These are phyloP conservation scores for Mesocricetus auratus DNA, from an alignment of 2,113 vertebrate species.

Conservation along the genomic window DNA sequence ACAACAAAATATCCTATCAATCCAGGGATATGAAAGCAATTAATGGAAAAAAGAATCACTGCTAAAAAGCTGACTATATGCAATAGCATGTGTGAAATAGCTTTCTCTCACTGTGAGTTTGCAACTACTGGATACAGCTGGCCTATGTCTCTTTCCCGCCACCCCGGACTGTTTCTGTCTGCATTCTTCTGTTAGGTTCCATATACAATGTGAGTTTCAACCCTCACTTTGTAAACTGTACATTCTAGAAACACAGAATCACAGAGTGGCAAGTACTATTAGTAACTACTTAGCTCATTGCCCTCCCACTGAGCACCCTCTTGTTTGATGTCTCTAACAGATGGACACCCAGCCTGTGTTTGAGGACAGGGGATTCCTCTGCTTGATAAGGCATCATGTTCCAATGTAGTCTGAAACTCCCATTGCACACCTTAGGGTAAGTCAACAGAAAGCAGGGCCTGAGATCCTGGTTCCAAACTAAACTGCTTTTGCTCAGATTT, in stretches of 20 bases:
- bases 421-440: not conserved
- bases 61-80: not conserved
- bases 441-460: not conserved
- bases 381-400: constrained; percentile 43
- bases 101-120: constrained; percentile 49
- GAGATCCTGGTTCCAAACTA: not conserved
- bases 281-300: constrained; percentile 28
- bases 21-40: constrained; percentile 41
- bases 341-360: constrained; percentile 56
- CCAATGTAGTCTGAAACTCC: not conserved
- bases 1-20: constrained; percentile 20
- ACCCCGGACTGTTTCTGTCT: constrained; percentile 49
- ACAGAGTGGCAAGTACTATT: constrained; percentile 28
- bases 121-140: constrained; percentile 1
- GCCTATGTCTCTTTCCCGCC: constrained; percentile 38
- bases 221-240: constrained; percentile 34
- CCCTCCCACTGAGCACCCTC: not conserved
- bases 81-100: constrained; percentile 39
- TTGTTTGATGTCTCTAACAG: constrained; percentile 40
- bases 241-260: constrained; percentile 57
- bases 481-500: not conserved
- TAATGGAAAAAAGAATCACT: not conserved
- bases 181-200: not conserved
- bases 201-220: not conserved
- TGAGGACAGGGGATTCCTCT: constrained; percentile 50